phyloP scores from a whole-genome alignment of 2,113 vertebrate genomes.

The Lethenteron camtschaticum region DNA sequence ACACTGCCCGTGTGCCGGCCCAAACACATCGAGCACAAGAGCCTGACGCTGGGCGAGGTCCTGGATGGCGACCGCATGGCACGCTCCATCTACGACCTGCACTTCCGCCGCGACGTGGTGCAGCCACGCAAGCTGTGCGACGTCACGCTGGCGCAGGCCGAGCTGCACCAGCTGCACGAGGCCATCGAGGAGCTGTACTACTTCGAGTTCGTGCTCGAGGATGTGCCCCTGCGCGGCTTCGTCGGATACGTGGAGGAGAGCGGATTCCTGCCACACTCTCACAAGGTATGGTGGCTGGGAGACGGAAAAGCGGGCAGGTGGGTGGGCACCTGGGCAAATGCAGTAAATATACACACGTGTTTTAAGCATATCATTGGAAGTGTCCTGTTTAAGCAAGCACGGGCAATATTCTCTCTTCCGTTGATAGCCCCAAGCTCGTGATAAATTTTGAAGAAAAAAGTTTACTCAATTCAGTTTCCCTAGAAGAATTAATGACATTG shows the following conservation, averaged over 20 bases:
- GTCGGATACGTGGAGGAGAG: conserved; percentile 77
- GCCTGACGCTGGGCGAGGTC: conserved; percentile 58
- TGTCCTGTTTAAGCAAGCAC: too few species aligned
- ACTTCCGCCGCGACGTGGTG: conserved; percentile 38
- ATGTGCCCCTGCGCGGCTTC: conserved; percentile 62
- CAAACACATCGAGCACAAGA: conserved; percentile 54
- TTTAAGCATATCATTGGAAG: too few species aligned
- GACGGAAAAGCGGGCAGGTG: too few species aligned
- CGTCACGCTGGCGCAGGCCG: conserved; percentile 32
- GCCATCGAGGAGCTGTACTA: conserved; percentile 73
- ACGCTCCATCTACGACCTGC: conserved; percentile 47
- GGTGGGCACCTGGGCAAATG: too few species aligned
- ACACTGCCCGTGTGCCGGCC: conserved; percentile 64
- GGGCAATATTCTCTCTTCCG: too few species aligned
- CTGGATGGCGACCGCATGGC: conserved; percentile 74
- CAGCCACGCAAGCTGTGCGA: conserved; percentile 33
- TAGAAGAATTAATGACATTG: too few species aligned
- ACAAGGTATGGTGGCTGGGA: conserved; percentile 19
- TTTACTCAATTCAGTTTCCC: too few species aligned
- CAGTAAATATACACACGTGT: too few species aligned
- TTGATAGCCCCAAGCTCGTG: too few species aligned
- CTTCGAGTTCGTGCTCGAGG: conserved; percentile 73
- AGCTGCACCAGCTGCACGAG: conserved; percentile 48
- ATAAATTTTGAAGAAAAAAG: too few species aligned
- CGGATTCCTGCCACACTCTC: conserved; percentile 61